Evolutionary conservation across 2,113 vertebrate species (phyloP).

Genomic region (Cinclus mexicanus): DNA sequence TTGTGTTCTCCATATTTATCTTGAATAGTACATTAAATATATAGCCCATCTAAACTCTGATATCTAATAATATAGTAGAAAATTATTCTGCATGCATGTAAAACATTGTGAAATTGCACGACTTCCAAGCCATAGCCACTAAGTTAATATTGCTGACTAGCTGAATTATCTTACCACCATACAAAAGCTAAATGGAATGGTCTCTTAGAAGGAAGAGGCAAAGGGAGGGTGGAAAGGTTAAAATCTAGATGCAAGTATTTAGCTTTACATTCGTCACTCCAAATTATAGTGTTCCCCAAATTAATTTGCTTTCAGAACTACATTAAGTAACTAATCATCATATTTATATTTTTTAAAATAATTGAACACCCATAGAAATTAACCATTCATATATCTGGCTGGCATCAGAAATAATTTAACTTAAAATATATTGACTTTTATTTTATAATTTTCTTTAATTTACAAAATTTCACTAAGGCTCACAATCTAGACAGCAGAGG

Average conservation of each 20-base stretch:
- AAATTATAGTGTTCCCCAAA: not conserved
- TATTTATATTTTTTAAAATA: not conserved
- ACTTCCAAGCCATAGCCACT: not conserved
- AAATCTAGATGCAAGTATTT: slow-evolving; percentile 41
- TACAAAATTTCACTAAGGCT: not conserved
- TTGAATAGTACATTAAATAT: not conserved
- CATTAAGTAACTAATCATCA: not conserved
- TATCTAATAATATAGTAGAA: not conserved
- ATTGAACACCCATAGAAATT: not conserved
- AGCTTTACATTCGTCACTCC: not conserved
- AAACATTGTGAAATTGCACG: not conserved
- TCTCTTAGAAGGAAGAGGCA: not conserved
- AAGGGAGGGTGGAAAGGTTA: not conserved
- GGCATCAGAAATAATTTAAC: not conserved
- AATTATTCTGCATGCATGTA: not conserved
- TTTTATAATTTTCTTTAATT: not conserved
- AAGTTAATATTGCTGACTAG: not conserved
- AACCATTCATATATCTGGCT: not conserved
- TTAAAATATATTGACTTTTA: not conserved
- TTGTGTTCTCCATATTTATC: not conserved
- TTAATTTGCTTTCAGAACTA: not conserved
- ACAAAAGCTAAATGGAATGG: not conserved
- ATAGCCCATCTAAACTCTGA: not conserved
- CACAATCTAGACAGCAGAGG: not conserved
- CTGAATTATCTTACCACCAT: slow-evolving; percentile 15